These are phyloP conservation scores for Dendrolimus punctatus DNA, from an alignment of 1,140 invertebrate species.

Conservation along the genomic window DNA sequence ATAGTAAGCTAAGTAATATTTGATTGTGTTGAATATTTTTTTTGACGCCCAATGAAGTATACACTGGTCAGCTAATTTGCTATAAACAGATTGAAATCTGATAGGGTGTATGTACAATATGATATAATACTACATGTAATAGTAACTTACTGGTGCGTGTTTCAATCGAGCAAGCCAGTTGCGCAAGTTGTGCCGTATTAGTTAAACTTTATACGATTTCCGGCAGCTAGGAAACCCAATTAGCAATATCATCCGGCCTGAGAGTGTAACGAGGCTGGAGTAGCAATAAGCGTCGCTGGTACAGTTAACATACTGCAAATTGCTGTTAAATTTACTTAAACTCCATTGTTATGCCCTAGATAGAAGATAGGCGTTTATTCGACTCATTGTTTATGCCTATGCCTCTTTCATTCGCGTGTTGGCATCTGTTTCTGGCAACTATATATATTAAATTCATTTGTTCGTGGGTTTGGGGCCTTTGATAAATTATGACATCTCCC, in stretches of 20 bases:
- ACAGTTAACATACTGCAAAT: slow-evolving; percentile 48
- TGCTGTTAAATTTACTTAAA: slow-evolving; percentile 49
- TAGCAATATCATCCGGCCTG: slow-evolving; percentile 52
- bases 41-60: no score
- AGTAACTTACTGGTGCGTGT: background rate
- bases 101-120: no score
- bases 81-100: no score
- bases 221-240: slow-evolving; percentile 44
- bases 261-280: slow-evolving; percentile 37
- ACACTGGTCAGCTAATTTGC: no score
- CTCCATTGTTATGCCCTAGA: slow-evolving; percentile 20
- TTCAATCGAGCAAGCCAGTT: slow-evolving; percentile 17
- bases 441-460: no score
- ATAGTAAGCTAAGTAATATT: no score
- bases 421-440: no score
- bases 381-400: slow-evolving; percentile 11
- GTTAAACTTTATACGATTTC: slow-evolving; percentile 54
- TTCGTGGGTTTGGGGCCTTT: no score
- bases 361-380: slow-evolving; percentile 18
- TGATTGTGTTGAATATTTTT: no score
- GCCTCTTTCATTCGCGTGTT: background rate
- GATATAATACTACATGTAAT: no score
- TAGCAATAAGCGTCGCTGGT: slow-evolving; percentile 29
- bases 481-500: no score
- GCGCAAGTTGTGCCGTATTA: slow-evolving; percentile 28